These are phyloP conservation scores for Oscheius sp. DNA, from an alignment of 2,888 invertebrate genomes.

Conservation along the genomic window DNA sequence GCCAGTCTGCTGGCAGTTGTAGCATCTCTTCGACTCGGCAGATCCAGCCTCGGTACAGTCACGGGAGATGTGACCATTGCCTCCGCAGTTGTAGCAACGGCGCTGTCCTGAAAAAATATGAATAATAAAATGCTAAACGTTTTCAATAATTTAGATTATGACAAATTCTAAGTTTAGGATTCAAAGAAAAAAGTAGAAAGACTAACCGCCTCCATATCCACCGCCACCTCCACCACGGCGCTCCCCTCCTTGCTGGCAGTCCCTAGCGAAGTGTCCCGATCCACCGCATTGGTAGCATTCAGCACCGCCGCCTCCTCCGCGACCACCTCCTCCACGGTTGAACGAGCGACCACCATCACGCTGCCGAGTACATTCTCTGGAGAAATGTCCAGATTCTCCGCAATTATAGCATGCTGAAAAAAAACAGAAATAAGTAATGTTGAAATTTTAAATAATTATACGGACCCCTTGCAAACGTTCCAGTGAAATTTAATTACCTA, in stretches of 20 bases:
- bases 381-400: constrained; percentile 67
- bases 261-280: constrained; percentile 69
- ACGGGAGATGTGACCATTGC: constrained; percentile 66
- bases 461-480: constrained; percentile 1
- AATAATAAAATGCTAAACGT: no score
- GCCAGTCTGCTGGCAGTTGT: constrained; percentile 65
- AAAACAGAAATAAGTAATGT: constrained; percentile 27
- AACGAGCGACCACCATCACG: constrained; percentile 41
- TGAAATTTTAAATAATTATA: constrained; percentile 16
- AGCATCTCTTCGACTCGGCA: constrained; percentile 77
- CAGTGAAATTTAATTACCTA: constrained; percentile 40
- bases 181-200: not conserved
- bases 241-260: constrained; percentile 59
- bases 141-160: no score
- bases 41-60: constrained; percentile 64
- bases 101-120: constrained; percentile 45
- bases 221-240: constrained; percentile 41
- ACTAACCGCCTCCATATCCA: constrained; percentile 13
- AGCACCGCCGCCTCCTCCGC: constrained; percentile 43
- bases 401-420: constrained; percentile 65
- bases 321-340: constrained; percentile 38
- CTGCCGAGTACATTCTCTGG: constrained; percentile 65
- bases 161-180: no score
- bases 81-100: constrained; percentile 68
- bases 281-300: constrained; percentile 59